phyloP scores from a whole-genome alignment of 2,888 invertebrate genomes.

The Isoperla grammatica region DNA sequence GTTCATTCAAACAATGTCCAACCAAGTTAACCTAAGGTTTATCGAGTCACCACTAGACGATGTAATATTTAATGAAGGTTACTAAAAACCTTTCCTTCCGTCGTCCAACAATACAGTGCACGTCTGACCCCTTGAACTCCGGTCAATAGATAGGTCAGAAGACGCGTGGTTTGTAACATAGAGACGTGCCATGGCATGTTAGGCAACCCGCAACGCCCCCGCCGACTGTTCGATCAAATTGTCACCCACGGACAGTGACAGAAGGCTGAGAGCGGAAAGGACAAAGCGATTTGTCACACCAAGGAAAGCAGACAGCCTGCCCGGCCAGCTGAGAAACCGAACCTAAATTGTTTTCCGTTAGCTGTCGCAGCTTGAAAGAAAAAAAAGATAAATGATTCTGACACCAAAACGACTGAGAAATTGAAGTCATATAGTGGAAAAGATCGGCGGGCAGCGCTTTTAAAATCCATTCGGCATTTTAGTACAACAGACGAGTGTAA shows the following conservation, averaged over 20 bases:
- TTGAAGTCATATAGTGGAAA: neutral
- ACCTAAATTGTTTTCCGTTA: constrained; percentile 17
- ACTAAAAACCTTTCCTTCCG: too few species aligned
- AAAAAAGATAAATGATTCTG: constrained; percentile 1
- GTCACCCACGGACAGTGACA: neutral
- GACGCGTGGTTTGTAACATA: too few species aligned
- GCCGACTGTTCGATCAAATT: constrained; percentile 5
- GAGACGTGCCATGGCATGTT: constrained; percentile 1
- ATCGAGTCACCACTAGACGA: too few species aligned
- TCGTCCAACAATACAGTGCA: too few species aligned
- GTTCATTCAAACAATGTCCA: too few species aligned
- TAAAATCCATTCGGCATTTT: too few species aligned
- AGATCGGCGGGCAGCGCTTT: too few species aligned
- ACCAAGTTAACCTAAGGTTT: too few species aligned
- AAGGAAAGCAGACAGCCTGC: constrained; percentile 8
- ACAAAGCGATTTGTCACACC: constrained; percentile 15
- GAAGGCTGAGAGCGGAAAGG: neutral
- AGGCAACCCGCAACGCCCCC: too few species aligned
- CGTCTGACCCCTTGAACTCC: too few species aligned
- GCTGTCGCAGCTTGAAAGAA: neutral
- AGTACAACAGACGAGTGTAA: too few species aligned
- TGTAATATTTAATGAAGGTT: too few species aligned
- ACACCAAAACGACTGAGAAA: neutral
- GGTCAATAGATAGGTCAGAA: neutral
- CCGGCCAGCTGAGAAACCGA: constrained; percentile 9